Base-by-base conservation (phyloP, 92 coral and sea anemone species). In the Epizoanthus fatuus region DNA sequence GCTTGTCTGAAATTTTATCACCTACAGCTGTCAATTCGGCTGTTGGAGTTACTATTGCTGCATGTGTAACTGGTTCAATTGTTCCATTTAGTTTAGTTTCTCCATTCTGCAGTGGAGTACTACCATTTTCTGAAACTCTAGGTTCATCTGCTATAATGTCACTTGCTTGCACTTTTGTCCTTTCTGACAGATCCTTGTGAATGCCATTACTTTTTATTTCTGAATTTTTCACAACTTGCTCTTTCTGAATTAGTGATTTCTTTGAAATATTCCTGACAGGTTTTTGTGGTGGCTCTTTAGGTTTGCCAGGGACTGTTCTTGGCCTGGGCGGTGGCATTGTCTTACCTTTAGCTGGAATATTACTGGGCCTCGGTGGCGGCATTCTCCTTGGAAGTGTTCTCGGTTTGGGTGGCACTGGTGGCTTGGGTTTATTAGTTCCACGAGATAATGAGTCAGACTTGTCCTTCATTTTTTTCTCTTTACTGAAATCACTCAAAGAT, bases 401-500 rank as follows among this genome's bases (percentile, higher is more conserved):
- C 12, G 73, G 73, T 38, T 68, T 68, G 5, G 73, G 73, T 4
- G 51, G 19, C 52, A 68, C 2, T 2, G 73, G 44, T 68, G 81
- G 67, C 54, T 75, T 68, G 12, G 73, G 73, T 38, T 68, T 75
- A 39, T 39, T 16, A 29, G 63, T 8, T 40, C 20, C 68, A 38
- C 68, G 55, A 57, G 63, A 38, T 29, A 74, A 44, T 52, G 79
- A 74, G 6, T 14, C 19, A 14, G 40, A 9, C 44, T 53, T 74
- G 13, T 52, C 63, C 3, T 3, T 66, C 10, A 35, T 38, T 57
- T 15, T 49, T 5, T 42, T 76, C n/a, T 57, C 68, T 6, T 42
- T 58, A 58, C 38, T 67, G 62, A 16, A 57, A 57, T 76, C 81
- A 76, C 81, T 76, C 56, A 59, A 16, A 59, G 81, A 76, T 9